These are phyloP conservation scores for Botia kubotai DNA, from an alignment of 2,797 vertebrate genomes.

Conservation along the genomic window DNA sequence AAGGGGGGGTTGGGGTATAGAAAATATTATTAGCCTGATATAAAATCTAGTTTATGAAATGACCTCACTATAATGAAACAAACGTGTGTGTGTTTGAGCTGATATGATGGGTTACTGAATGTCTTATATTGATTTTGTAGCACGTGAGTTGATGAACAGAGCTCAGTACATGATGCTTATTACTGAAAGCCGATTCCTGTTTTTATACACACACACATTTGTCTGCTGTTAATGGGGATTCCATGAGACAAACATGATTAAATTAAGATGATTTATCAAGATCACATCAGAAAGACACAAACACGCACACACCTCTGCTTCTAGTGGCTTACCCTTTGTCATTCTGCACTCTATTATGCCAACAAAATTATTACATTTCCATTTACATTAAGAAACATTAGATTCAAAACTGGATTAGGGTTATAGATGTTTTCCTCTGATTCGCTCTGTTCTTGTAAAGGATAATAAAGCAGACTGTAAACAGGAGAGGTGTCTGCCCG, in stretches of 20 bases:
- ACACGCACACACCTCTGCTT: background rate
- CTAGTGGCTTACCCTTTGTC: background rate
- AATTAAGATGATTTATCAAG: slow-evolving; percentile 11
- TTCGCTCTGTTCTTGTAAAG: slow-evolving; percentile 67
- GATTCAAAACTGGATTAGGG: too few relatives aligned
- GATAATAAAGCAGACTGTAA: slow-evolving; percentile 95
- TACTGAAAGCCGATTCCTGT: slow-evolving; percentile 53
- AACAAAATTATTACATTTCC: slow-evolving; percentile 25
- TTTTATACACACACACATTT: background rate
- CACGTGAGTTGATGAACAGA: slow-evolving; percentile 59
- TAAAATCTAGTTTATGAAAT: too few relatives aligned
- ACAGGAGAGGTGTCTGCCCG: slow-evolving; percentile 90
- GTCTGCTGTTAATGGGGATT: slow-evolving; percentile 34
- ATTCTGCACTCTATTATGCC: background rate
- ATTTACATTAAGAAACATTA: slow-evolving; percentile 53
- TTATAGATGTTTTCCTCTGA: slow-evolving; percentile 25
- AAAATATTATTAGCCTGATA: too few relatives aligned
- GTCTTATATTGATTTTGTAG: slow-evolving; percentile 62
- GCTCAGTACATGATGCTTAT: slow-evolving; percentile 60
- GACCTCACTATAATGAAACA: too few relatives aligned
- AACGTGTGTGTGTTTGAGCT: slow-evolving; percentile 40
- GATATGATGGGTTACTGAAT: slow-evolving; percentile 62
- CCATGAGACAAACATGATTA: slow-evolving; percentile 17
- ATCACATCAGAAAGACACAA: background rate
- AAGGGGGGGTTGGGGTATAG: too few relatives aligned